Base-by-base conservation (phyloP, 2,888 invertebrate genomes). In the Meghimatium bilineatum region DNA sequence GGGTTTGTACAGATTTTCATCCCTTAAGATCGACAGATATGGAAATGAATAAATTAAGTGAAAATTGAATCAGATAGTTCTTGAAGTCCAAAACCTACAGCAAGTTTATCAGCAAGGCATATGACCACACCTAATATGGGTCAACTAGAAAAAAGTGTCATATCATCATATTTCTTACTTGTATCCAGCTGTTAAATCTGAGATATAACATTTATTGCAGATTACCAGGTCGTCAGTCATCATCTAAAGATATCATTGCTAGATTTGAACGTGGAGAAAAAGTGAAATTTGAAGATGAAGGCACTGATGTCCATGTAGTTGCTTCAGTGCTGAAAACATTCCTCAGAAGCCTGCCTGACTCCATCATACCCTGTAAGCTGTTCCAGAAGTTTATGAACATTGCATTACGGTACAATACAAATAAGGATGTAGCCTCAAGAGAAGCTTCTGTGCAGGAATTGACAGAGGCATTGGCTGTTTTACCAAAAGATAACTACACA, bases 321-420 rank as follows among this genome's bases (percentile, higher is more conserved):
- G 92, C 93, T 0, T 93, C 93, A 0, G 85, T 93, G 63, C 87
- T 93, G 44, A 93, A 93, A 87, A 88, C 90, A 76, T 93, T 92
- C 88, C 89, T 93, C 14, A 87, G 93, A 36, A 93, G 93, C 77
- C 89, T 93, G 14, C 93, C 93, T 26, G 92, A 92, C 74, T 92
- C 93, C 38, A 88, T 93, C 72, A 90, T 93, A 72, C 93, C 93
- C 0, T 89, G 89, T 77, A 78, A 87, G 17, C 85, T 87, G n/a
- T 92, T 90, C 86, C 91, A 92, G 85, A 87, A 88, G 66, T 90
- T 90, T 80, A 90, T 92, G 90, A 91, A 90, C 82, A 89, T 90
- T 79, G 92, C 91, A 12, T 87, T 91, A 85, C 87, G 88, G n/a
- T 91, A 89, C 80, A 89, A 71, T 17, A 78, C 79, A 26, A 66